These are phyloP conservation scores for Drosophila birchii DNA, from an alignment of 2,888 invertebrate species.

Conservation along the genomic window DNA sequence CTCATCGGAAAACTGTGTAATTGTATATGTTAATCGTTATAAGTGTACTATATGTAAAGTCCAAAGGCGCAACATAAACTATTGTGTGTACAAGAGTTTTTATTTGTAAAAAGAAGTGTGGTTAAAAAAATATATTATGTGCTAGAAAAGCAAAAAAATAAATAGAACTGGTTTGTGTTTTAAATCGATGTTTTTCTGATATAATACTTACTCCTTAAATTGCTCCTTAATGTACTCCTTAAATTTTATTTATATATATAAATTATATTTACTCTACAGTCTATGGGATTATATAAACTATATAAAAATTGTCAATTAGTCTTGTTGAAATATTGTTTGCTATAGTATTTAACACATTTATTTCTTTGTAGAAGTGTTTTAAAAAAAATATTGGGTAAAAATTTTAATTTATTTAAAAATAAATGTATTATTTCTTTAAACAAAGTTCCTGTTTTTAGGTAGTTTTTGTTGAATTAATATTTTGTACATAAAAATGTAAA, in stretches of 20 bases:
- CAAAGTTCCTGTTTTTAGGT: not conserved
- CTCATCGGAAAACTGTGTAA: conserved; percentile 20
- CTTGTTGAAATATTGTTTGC: no score
- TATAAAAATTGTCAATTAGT: no score
- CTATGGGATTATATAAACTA: no score
- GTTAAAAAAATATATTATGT: conserved; percentile 37
- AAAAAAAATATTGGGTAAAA: not conserved
- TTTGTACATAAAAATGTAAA: not conserved
- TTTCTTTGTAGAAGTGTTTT: not conserved
- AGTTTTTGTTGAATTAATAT: not conserved
- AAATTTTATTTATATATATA: no score
- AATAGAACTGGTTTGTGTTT: no score
- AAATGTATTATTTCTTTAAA: not conserved
- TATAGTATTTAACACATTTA: no score
- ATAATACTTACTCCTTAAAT: no score
- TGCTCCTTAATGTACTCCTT: no score
- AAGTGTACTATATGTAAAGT: conserved; percentile 44
- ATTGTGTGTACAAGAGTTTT: conserved; percentile 55
- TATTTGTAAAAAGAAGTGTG: conserved; percentile 52
- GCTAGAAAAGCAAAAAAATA: conserved; percentile 25
- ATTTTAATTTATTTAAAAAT: not conserved
- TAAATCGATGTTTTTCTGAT: no score
- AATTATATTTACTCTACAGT: no score
- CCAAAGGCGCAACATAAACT: conserved; percentile 44
- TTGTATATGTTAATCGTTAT: conserved; percentile 39